Evolutionary conservation across 2,888 invertebrate species (phyloP), one percentile per base, ranked within the genome.

Genomic region (Cosmopolites sordidus): DNA sequence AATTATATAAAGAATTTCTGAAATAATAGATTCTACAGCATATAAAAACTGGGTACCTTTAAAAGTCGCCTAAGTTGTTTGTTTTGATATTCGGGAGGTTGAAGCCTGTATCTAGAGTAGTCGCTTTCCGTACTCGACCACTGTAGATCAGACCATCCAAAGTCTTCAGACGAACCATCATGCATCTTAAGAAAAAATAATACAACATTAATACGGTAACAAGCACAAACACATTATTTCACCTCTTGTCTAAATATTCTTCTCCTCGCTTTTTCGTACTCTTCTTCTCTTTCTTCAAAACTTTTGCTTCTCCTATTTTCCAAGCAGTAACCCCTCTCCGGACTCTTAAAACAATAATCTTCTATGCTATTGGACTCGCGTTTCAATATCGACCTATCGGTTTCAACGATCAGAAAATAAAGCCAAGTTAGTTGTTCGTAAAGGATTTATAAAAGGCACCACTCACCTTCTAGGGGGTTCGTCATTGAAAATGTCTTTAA

Each of bases 241-340:
- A 73, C 73, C 63, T 72, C 73, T 63, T 68, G 87, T 54, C 72
- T 87, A 71, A 95, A 95, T 76, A 95, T 95, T 74, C 94, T 82
- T 60, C 87, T 81, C 52, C 91, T 79, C 44, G 85, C 90, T 68
- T 88, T 83, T 70, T 91, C 89, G 71, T 95, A 95, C 64, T 92
- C 90, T 68, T 87, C 87, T 75, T 93, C 92, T 18, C 95, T 79
- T 74, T 95, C 94, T 73, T 96, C 95, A 66, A 94, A 86, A 61
- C 93, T 91, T 69, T 89, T 90, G 72, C 88, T 85, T 57, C 86
- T 79, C 51, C 86, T 78, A 62, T 81, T 83, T 52, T 86, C 82
- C 63, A 81, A 78, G 56, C 80, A 79, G 53, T 76, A 77, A 63
- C 79, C 73, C 59, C 84, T 75, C 66, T 87, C 85, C 0, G 84